A percentile compares a stretch with the other conserved stretches of the same genome.
These are phyloP conservation scores for Heterohyrax brucei DNA, from an alignment of 2,797 vertebrate genomes.

Conservation along the genomic window DNA sequence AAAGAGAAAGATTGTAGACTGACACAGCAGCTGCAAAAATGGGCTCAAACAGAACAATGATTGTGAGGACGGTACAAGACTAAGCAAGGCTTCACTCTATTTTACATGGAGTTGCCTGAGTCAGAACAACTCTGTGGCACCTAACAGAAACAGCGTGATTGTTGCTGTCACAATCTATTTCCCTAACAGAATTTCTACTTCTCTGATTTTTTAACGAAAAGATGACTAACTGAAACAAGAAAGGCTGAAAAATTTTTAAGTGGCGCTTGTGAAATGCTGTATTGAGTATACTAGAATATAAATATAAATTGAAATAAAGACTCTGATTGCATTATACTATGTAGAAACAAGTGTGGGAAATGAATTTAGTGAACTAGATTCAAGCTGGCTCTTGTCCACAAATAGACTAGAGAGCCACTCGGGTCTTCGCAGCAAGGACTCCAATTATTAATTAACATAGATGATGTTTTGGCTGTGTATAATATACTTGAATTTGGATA, in stretches of 20 bases:
- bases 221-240: slow-evolving; percentile 2
- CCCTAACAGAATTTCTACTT: not conserved
- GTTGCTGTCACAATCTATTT: not conserved
- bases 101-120: too few species aligned
- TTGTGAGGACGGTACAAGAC: too few species aligned
- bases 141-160: not conserved
- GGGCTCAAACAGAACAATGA: too few species aligned
- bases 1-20: too few species aligned
- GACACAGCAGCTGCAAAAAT: too few species aligned
- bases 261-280: not conserved
- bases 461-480: slow-evolving; percentile 46
- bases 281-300: slow-evolving; percentile 51
- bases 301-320: slow-evolving; percentile 55
- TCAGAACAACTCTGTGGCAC: too few species aligned
- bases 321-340: slow-evolving; percentile 16
- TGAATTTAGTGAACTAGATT: slow-evolving; percentile 49
- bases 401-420: slow-evolving; percentile 45
- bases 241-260: slow-evolving; percentile 41
- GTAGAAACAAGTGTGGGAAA: slow-evolving; percentile 25
- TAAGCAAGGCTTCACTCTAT: too few species aligned
- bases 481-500: slow-evolving; percentile 54
- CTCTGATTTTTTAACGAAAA: slow-evolving; percentile 56
- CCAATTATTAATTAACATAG: slow-evolving; percentile 45
- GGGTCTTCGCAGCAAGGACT: slow-evolving; percentile 14
- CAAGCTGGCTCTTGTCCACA: slow-evolving; percentile 11